A percentile compares a stretch with the other conserved stretches of the same genome.
Conservation (phyloP, 2,113 vertebrate species). For the Rhegmatorhina hoffmannsi region DNA sequence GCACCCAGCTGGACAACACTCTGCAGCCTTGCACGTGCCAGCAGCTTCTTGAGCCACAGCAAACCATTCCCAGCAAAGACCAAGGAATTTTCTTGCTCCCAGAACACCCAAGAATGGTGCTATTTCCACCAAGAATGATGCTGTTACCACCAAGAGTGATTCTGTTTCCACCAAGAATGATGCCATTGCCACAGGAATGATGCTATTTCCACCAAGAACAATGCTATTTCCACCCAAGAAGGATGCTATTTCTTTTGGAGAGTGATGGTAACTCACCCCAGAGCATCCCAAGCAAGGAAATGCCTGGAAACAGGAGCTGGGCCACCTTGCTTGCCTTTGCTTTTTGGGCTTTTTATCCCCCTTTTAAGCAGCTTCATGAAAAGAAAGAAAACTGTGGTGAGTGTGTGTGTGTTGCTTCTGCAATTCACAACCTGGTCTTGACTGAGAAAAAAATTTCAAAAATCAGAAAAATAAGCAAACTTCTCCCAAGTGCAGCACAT, state of each 20-base stretch:
- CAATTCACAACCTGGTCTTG: not conserved
- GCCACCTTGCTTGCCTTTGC: fast-evolving
- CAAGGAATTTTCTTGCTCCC: not conserved
- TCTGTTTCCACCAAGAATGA: not conserved
- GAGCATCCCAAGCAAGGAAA: not conserved
- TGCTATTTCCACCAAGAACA: not conserved
- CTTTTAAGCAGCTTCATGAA: not conserved
- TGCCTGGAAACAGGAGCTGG: not conserved
- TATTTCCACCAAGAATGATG: not conserved
- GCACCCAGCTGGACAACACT: not conserved
- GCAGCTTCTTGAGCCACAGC: not conserved
- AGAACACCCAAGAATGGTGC: not conserved
- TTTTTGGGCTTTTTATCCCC: not conserved
- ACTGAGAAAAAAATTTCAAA: not conserved
- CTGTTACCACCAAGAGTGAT: not conserved
- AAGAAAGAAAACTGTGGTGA: not conserved
- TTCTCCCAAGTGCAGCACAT: not conserved
- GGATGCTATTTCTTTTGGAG: not conserved
- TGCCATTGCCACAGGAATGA: not conserved
- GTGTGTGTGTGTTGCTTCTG: not conserved
- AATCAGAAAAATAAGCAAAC: not conserved
- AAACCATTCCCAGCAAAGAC: not conserved
- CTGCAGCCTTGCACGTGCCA: not conserved
- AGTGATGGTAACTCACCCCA: not conserved
- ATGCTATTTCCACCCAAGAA: not conserved